phyloP scores from a whole-genome alignment of 2,797 vertebrate genomes.

The Ptychadena robeensis region DNA sequence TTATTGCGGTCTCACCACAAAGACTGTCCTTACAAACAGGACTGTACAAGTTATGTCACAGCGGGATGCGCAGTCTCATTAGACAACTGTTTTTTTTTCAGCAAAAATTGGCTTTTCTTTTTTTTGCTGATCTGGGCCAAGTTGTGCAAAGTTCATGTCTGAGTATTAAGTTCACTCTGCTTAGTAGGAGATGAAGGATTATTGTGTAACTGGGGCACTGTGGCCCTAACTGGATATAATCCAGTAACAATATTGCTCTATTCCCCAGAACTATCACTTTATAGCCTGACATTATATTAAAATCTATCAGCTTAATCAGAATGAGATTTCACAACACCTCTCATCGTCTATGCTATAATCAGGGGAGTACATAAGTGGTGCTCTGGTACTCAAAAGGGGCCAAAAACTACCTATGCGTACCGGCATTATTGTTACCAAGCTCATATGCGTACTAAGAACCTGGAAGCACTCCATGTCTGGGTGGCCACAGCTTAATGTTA shows the following conservation, averaged over 20 bases:
- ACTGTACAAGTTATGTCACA: constrained; percentile 5
- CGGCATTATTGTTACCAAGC: no score
- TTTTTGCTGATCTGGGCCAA: constrained; percentile 19
- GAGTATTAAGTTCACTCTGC: neutral
- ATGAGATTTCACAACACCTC: no score
- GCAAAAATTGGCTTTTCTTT: neutral
- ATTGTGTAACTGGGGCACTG: neutral
- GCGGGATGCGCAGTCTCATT: neutral
- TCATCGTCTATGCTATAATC: no score
- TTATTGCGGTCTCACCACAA: constrained; percentile 24
- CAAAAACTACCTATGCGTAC: no score
- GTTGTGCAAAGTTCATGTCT: neutral
- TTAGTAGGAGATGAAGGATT: neutral
- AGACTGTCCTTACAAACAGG: neutral
- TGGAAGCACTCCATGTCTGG: no score
- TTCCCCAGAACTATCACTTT: neutral
- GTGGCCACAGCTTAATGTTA: no score
- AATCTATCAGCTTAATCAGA: neutral
- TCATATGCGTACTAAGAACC: no score
- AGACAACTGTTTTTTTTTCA: neutral
- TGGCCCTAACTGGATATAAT: neutral
- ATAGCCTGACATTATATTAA: neutral
- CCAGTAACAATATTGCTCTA: neutral
- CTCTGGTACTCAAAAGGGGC: no score
- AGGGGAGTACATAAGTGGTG: no score